A percentile compares a stretch with the other conserved stretches of the same genome.
Conservation (phyloP, 2,797 vertebrate species). For the Coluber constrictor region DNA sequence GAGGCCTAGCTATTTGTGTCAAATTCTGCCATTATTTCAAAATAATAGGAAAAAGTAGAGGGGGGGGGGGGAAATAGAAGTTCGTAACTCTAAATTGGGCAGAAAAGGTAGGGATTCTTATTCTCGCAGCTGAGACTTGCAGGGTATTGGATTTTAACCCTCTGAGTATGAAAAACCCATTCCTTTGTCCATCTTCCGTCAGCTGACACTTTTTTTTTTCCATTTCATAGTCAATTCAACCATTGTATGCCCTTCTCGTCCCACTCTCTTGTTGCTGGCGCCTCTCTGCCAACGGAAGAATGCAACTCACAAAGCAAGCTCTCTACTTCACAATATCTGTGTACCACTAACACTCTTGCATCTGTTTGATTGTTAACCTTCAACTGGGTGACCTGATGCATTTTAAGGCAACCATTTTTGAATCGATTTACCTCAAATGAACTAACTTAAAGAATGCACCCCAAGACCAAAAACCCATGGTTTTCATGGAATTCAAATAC, state of each 20-base stretch:
- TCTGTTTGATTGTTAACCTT: background rate
- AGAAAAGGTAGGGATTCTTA: background rate
- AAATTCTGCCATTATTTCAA: background rate
- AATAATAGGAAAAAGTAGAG: background rate
- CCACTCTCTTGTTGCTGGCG: background rate
- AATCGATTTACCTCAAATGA: background rate
- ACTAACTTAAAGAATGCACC: background rate
- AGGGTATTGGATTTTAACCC: background rate
- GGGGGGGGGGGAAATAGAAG: too few species aligned
- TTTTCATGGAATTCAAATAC: background rate
- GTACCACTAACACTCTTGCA: fast-evolving
- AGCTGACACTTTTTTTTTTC: background rate
- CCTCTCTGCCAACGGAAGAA: background rate
- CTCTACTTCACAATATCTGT: background rate
- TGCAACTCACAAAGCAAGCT: background rate
- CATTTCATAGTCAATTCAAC: background rate
- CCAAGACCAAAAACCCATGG: background rate
- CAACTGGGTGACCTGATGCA: background rate
- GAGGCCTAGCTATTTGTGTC: background rate
- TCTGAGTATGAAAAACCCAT: background rate
- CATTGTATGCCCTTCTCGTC: background rate
- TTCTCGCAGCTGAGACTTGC: background rate
- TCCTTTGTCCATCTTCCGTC: too few species aligned
- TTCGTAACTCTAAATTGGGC: background rate
- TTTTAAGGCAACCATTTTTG: background rate